phyloP scores from a whole-genome alignment of 2,797 vertebrate species.

The Sardinella longiceps region DNA sequence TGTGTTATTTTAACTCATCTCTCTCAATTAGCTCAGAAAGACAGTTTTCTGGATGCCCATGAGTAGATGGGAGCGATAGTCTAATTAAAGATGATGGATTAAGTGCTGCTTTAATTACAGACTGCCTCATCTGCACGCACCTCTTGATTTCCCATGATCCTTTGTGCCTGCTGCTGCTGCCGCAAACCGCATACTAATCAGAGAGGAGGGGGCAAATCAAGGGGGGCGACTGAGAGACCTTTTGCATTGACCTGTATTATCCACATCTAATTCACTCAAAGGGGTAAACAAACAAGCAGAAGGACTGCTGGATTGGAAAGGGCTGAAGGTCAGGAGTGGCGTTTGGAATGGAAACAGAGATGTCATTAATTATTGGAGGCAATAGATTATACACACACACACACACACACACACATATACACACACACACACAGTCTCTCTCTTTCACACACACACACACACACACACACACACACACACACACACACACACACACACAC shows the following conservation, averaged over 20 bases:
- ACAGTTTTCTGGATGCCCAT: slow-evolving; percentile 18
- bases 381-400: neutral
- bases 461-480: neutral
- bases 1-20: neutral
- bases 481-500: neutral
- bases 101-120: slow-evolving; percentile 36
- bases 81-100: slow-evolving; percentile 44
- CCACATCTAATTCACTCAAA: neutral
- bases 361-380: too few relatives aligned
- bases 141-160: slow-evolving; percentile 12
- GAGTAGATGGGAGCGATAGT: slow-evolving; percentile 22
- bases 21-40: slow-evolving; percentile 8
- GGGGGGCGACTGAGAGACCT: neutral
- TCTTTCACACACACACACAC: neutral
- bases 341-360: neutral
- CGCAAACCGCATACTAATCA: slow-evolving; percentile 29
- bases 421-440: neutral
- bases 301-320: neutral
- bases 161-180: neutral
- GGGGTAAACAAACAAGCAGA: neutral
- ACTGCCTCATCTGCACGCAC: neutral
- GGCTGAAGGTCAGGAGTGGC: neutral
- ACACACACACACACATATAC: neutral
- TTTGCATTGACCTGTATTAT: neutral
- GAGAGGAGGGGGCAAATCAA: neutral